Evolutionary conservation across 2,113 vertebrate genomes (phyloP), one percentile per base, ranked within the genome.

Genomic region (Phrynosoma platyrhinos): DNA sequence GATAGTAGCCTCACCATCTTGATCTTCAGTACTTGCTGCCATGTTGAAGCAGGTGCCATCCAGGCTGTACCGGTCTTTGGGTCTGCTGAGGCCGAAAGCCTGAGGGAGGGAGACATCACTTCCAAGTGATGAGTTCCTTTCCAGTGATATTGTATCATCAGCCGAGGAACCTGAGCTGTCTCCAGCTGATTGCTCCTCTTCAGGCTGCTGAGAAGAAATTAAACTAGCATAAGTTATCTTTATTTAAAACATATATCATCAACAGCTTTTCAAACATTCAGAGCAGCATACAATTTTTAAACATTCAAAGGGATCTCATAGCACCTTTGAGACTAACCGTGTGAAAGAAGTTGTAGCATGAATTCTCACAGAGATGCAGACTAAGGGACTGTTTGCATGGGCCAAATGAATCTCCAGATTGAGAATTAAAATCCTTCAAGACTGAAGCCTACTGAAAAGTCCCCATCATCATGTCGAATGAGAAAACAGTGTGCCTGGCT

Each of bases 101-200:
- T 89, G 96, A 0, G 97, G 92, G 47, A 97, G 95, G 84, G 96
- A 97, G 0, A 94, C 93, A 78, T 97, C 96, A 9, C 97, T 97
- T 83, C 96, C 96, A 25, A 95, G 94, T 88, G 98, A 99, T 36
- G 98, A 98, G 90, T 97, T 97, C 23, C 95, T 98, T n/a, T 97
- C 98, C 30, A 98, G 91, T 25, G 98, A 99, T 81, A 97, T 87
- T 0, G 98, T 97, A 93, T 99, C 98, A 82, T 99, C 98, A 0
- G 98, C 97, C 55, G 98, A 99, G 42, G 98, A 99, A 87, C 98
- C 97, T 92, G 98, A 98, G 68, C 98, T 93, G 90, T 98, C 98
- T 0, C 95, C 96, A 0, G 27, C 90, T 10, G 91, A 94, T 53
- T 95, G 97, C 53, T 97, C 96, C 69, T 97, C 97, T 89, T 97